These are phyloP conservation scores for Drosophila saltans DNA, from an alignment of 1,140 invertebrate species.

Conservation along the genomic window DNA sequence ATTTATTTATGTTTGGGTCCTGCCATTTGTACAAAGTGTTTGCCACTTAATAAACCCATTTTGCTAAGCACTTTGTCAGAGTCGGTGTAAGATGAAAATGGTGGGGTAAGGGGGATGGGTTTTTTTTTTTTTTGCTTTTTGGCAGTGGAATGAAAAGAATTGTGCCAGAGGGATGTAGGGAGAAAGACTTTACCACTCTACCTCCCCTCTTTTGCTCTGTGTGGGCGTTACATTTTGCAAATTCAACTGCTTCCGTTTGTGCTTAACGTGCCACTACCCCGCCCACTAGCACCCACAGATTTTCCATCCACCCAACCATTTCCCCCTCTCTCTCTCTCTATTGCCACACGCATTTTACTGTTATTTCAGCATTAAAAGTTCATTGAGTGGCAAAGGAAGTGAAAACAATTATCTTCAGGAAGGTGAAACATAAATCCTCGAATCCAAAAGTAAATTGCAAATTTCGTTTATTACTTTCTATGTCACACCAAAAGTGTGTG, in stretches of 20 bases:
- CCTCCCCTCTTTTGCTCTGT: not conserved
- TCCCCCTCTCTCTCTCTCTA: slow-evolving; percentile 3
- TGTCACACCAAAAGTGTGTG: slow-evolving; percentile 32
- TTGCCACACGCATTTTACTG: slow-evolving; percentile 60
- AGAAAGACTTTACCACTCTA: not conserved
- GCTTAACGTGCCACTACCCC: slow-evolving; percentile 36
- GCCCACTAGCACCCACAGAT: not conserved
- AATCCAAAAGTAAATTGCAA: slow-evolving; percentile 79
- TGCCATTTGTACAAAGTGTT: slow-evolving; percentile 73
- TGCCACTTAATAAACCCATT: slow-evolving; percentile 80
- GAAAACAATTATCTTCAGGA: slow-evolving; percentile 80
- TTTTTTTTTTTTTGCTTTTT: too few relatives aligned
- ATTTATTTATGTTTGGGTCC: slow-evolving; percentile 66
- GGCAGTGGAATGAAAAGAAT: too few relatives aligned
- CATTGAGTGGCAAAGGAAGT: slow-evolving; percentile 74
- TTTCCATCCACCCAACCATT: not conserved
- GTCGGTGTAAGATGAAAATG: not conserved
- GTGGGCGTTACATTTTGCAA: slow-evolving; percentile 35
- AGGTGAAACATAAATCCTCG: slow-evolving; percentile 78
- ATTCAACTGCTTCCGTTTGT: slow-evolving; percentile 64
- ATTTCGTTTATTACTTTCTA: slow-evolving; percentile 75
- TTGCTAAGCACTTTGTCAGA: slow-evolving; percentile 71
- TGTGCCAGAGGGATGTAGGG: not conserved
- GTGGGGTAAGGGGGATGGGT: not conserved
- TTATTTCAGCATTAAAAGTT: slow-evolving; percentile 80